Base-by-base conservation (phyloP, 2,797 vertebrate genomes). In the Enteromius argenteus region DNA sequence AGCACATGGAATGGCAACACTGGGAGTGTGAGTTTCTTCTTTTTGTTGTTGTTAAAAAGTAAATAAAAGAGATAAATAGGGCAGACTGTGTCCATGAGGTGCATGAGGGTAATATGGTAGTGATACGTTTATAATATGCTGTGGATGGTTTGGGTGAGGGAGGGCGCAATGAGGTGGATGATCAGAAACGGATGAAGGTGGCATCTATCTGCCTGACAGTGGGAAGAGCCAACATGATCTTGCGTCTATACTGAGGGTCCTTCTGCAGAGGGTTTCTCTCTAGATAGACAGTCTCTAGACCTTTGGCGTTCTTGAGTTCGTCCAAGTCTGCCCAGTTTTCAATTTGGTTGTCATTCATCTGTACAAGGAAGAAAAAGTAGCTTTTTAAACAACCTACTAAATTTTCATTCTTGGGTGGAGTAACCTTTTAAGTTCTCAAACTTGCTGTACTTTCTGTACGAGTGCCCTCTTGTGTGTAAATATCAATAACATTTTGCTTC, bases 341-440 rank as follows among this genome's bases (percentile, higher is more conserved):
- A 0, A 99, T 92, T 42, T 98, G 96, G 82, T 99, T 99, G 93
- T 99, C 97, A 0, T 99, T 99, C 98, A 99, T 99, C 98, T 99
- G 93, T 81, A 39, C 19, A 35, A 53, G 21, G 4, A 53, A 14
- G 30, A 23, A 39, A 46, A 44, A 51, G 27, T 0, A 27, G 13
- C 32, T 15, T 39, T 37, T n/a, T n/a, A n/a, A n/a, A n/a, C n/a
- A n/a, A n/a, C n/a, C n/a, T n/a, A n/a, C n/a, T n/a, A n/a, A n/a
- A n/a, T n/a, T n/a, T 10, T 42, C 10, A 9, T 42, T 42, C 39
- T 42, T 0, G 42, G 10, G 42, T 44, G 37, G 37, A 39, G 37
- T 39, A 42, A 42, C 39, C 39, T 42, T 11, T 58, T 23, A 11
- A 58, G 56, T 27, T 60, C 10, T 27, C 1, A 14, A 6, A 30